Conservation (phyloP, 2,113 vertebrate genomes). For the Phaethornis superciliosus region DNA sequence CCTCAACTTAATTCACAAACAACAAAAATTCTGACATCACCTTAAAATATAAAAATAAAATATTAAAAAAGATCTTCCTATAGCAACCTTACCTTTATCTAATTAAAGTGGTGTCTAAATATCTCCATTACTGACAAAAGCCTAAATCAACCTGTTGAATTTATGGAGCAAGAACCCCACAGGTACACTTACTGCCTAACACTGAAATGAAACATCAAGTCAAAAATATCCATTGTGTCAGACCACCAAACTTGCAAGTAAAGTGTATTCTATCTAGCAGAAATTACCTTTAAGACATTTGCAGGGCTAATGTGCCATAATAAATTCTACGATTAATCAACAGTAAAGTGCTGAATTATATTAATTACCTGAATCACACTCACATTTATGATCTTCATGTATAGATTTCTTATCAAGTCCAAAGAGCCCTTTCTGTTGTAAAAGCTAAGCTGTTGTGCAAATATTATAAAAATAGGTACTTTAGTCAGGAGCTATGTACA, state of each 20-base stretch:
- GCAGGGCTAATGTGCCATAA: slow-evolving; percentile 86
- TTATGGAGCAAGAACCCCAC: slow-evolving; percentile 9
- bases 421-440: slow-evolving; percentile 94
- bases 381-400: slow-evolving; percentile 78
- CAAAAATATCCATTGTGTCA: slow-evolving; percentile 29
- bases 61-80: neutral
- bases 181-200: neutral
- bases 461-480: slow-evolving; percentile 68
- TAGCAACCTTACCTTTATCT: neutral
- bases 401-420: slow-evolving; percentile 80
- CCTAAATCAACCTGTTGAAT: neutral
- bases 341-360: slow-evolving; percentile 97
- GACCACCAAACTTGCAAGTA: slow-evolving; percentile 55
- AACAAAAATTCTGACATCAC: neutral
- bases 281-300: slow-evolving; percentile 86
- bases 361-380: slow-evolving; percentile 87
- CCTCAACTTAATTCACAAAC: neutral
- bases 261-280: slow-evolving; percentile 55
- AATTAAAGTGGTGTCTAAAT: neutral
- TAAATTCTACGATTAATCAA: slow-evolving; percentile 86
- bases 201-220: neutral
- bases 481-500: slow-evolving; percentile 67
- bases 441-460: slow-evolving; percentile 86
- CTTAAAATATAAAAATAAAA: neutral
- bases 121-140: neutral